Evolutionary conservation across 2,797 vertebrate genomes (phyloP).

Genomic region (Chaenodraco wilsoni): DNA sequence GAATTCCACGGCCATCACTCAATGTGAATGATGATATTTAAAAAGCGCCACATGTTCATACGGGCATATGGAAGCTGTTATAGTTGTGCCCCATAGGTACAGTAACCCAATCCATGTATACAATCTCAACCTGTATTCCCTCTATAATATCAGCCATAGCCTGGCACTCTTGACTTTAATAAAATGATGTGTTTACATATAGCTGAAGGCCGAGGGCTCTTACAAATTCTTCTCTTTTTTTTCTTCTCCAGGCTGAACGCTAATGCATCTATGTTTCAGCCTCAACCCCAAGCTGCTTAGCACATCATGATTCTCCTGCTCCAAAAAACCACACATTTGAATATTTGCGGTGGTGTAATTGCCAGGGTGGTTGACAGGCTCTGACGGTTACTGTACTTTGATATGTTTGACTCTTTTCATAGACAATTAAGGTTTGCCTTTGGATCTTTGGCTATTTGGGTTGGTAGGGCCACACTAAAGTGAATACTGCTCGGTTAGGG

Average conservation of each 20-base stretch:
- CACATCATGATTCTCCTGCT: constrained; percentile 65
- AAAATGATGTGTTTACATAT: constrained; percentile 77
- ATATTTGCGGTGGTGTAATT: constrained; percentile 80
- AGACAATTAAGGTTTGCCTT: constrained; percentile 74
- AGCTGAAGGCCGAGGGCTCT: constrained; percentile 54
- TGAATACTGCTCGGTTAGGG: constrained; percentile 59
- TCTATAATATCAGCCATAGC: constrained; percentile 68
- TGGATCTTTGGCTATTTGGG: constrained; percentile 67
- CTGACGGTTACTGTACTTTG: constrained; percentile 70
- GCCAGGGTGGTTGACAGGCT: constrained; percentile 71
- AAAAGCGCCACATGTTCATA: constrained; percentile 55
- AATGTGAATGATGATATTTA: constrained; percentile 72
- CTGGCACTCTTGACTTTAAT: constrained; percentile 64
- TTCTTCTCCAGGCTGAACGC: constrained; percentile 31
- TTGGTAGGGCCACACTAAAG: constrained; percentile 51
- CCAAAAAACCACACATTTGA: constrained; percentile 78
- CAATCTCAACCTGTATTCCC: constrained; percentile 64
- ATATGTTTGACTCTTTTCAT: constrained; percentile 78
- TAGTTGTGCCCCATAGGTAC: constrained; percentile 67
- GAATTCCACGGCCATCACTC: constrained; percentile 68
- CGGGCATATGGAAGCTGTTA: constrained; percentile 79
- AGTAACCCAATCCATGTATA: constrained; percentile 78
- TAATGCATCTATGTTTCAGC: constrained; percentile 52
- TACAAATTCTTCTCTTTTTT: constrained; percentile 32
- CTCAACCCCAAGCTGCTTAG: constrained; percentile 58